Evolutionary conservation across 2,888 invertebrate genomes (phyloP), one percentile per base, ranked within the genome.

Genomic region (Drosophila tanythrix): DNA sequence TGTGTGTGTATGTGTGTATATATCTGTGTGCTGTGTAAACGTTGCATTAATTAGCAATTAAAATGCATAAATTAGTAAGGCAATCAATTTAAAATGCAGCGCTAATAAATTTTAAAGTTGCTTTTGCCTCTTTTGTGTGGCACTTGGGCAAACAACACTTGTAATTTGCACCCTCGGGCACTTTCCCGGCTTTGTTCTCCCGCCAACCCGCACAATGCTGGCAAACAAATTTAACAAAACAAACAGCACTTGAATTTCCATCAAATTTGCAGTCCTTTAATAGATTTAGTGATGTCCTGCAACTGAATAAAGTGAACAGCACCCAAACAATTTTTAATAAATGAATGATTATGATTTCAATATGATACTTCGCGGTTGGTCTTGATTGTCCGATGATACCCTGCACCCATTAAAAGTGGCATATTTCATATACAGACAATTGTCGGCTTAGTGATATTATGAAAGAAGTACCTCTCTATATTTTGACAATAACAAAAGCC

Each of bases 31-130:
- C 61, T 70, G 56, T 74, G 73, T 73, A 71, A 62, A 72, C 79
- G 70, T 79, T 81, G 82, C 84, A 87, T 89, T 87, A 89, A 89
- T 85, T 84, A 72, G 84, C 89, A 81, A 87, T 89, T 87, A 75
- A 89, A 85, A 81, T 76, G 76, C 82, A 89, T 87, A 81, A 89
- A 85, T 85, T 83, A 82, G 76, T 68, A 67, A 74, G 35, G 72
- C 58, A 87, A 87, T 83, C 70, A 75, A 87, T 87, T 83, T 75
- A 74, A 79, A 81, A 87, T 87, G 79, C 76, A 76, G 66, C 70
- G 50, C 71, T 74, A 68, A 86, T 83, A 78, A 75, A 86, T 88
- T 81, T 71, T 71, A 67, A 70, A 79, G 63, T 59, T 62, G 63
- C 48, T 43, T 50, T 64, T 43, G 29, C 59, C 58, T 35, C 56